phyloP scores from a whole-genome alignment of 1,140 invertebrate genomes.

The Neodiprion lecontei region DNA sequence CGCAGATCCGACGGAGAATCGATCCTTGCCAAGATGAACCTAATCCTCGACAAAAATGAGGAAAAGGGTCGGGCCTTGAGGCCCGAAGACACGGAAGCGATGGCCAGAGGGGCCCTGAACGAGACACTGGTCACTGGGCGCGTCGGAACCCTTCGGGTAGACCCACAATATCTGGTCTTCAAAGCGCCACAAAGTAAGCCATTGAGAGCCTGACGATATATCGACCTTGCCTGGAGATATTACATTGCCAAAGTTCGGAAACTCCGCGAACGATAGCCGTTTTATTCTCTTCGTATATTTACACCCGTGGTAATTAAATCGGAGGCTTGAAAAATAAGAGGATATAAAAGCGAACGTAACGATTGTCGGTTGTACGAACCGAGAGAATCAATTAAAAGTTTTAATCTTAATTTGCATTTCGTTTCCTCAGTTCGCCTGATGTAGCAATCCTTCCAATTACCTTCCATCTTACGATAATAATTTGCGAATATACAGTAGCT shows the following conservation, averaged over 20 bases:
- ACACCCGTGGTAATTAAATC: too few species aligned
- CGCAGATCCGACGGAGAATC: constrained; percentile 63
- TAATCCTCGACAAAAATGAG: constrained; percentile 72
- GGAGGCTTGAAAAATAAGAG: too few species aligned
- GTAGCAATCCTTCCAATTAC: neutral
- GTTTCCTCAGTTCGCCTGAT: neutral
- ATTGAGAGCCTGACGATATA: constrained; percentile 7
- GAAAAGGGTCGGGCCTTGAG: constrained; percentile 65
- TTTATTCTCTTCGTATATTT: neutral
- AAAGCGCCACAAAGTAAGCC: constrained; percentile 63
- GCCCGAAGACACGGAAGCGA: constrained; percentile 56
- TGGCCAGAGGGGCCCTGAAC: constrained; percentile 65
- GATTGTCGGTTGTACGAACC: too few species aligned
- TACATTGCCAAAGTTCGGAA: constrained; percentile 23
- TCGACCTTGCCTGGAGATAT: neutral
- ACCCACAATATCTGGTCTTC: constrained; percentile 77
- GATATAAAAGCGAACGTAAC: too few species aligned
- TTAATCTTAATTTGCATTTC: constrained; percentile 2
- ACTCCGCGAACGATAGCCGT: constrained; percentile 3
- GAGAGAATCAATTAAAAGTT: constrained; percentile 5
- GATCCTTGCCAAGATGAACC: constrained; percentile 70
- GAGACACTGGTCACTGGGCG: constrained; percentile 74
- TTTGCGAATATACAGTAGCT: too few species aligned
- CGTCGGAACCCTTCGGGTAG: constrained; percentile 79
- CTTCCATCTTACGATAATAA: neutral